Base-by-base conservation (phyloP, 2,888 invertebrate genomes). In the Ernsta delagoae region DNA sequence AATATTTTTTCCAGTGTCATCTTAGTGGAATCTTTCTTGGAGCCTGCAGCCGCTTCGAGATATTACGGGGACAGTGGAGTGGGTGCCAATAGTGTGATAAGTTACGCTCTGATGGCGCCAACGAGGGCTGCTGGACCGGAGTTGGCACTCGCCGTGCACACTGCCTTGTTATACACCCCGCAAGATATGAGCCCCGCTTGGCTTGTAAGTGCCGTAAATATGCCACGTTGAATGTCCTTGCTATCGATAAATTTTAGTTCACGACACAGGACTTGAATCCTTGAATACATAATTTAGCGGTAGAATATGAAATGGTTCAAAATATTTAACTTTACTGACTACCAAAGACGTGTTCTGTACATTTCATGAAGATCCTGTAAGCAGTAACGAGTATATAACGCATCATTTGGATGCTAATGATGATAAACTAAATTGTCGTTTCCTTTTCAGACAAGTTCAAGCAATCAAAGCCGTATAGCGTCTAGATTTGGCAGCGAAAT, bases 401-500 rank as follows among this genome's bases (percentile, higher is more conserved):
- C 2, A 41, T 1, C 3, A 41, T 41, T 41, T 39, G 4, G 0
- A n/a, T 41, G 3, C 3, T 0, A 41, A 9, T 41, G 9, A 41
- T 41, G 9, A 1, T 3, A 41, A 41, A 9, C 9, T 0, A 9
- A 9, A 8, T 41, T 41, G 8, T 41, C 9, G 36, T 36, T 70
- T 81, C 5, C 12, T 5, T n/a, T 81, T 57, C 84, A 93, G 92
- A 91, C 91, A 0, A 92, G 90, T 70, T 67, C 70, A 24, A 65
- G 72, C 0, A 79, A 81, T 16, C 80, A 75, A 5, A 88, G 83
- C 65, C 86, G 88, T 0, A 83, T 83, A 81, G 96, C 77, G 94
- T 95, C 89, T 89, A 96, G 96, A 3, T 92, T 95, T 69, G 96
- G 96, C 1, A 85, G 84, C 1, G 95, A 95, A 68, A 93, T 96